Evolutionary conservation across 2,888 invertebrate genomes (phyloP), one percentile per base, ranked within the genome.

Genomic region (Hemaris fuciformis): DNA sequence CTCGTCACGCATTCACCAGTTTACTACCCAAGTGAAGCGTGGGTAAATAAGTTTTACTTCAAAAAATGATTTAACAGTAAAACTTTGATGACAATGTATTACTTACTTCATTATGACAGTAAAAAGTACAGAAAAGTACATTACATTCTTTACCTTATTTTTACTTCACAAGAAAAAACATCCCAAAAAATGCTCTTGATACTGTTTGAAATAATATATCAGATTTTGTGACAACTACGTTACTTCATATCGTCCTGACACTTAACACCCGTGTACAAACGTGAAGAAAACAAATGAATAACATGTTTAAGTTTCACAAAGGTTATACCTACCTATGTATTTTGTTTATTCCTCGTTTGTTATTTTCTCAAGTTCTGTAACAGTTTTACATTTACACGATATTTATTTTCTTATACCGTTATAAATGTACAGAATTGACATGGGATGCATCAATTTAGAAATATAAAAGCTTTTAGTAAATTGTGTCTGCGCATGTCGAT

Each of bases 401-500:
- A n/a, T 38, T n/a, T 4, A 2, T 7, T 3, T 38, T 3, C 0
- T 0, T 13, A 13, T 4, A 38, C 38, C 38, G 38, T 20, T 20
- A 22, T 20, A 38, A 38, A 38, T 38, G n/a, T n/a, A 4, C 38
- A n/a, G 2, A 22, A 45, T 3, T 13, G 20, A 20, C 22, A 20
- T 41, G 45, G 20, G 4, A 10, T 23, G 4, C 13, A 45, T 6
- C 8, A 10, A 8, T 7, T 10, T 2, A 8, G 8, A 45, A 3
- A 18, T 7, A 25, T n/a, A 48, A 13, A 2, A 48, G 5, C n/a
- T n/a, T 48, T 4, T 25, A 48, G 25, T 20, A 46, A 5, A 48
- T 48, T 5, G 31, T 18, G 4, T 18, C n/a, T 10, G 53, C 58
- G 59, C 60, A 60, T 62, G 59, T 70, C 67, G 60, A 67, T 68